These are phyloP conservation scores for Jacana jacana DNA, from an alignment of 2,113 vertebrate genomes.

Conservation along the genomic window DNA sequence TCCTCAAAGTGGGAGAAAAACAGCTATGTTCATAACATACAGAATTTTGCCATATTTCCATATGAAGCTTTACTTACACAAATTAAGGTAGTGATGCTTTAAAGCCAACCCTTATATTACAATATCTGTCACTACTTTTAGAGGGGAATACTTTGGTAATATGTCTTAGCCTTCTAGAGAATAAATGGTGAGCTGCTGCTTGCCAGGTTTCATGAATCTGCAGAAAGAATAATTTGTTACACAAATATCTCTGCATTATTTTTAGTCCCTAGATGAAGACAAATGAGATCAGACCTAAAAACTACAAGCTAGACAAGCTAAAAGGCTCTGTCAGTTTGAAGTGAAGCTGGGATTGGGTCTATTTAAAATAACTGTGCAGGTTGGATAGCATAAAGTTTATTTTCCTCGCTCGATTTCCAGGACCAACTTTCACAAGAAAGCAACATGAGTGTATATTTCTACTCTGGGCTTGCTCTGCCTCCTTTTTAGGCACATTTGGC, in stretches of 20 bases:
- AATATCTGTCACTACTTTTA: neutral
- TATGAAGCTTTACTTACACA: neutral
- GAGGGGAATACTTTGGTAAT: neutral
- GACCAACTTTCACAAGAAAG: neutral
- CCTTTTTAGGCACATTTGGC: constrained; percentile 60
- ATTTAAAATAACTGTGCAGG: neutral
- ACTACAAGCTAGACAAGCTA: neutral
- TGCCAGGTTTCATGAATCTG: neutral
- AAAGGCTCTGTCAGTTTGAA: neutral
- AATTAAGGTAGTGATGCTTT: neutral
- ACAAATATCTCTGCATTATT: neutral
- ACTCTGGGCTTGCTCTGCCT: constrained; percentile 23
- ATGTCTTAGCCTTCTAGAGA: neutral
- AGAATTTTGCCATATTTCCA: neutral
- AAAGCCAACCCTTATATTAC: neutral
- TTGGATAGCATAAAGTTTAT: constrained; percentile 1
- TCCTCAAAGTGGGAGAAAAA: neutral
- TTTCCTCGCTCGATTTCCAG: constrained; percentile 38
- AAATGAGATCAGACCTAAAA: neutral
- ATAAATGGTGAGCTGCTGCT: neutral
- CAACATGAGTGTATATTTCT: neutral
- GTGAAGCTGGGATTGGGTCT: neutral
- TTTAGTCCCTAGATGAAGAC: neutral
- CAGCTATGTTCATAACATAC: neutral
- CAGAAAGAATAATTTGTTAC: neutral